A percentile compares a stretch with the other conserved stretches of the same genome.
phyloP scores from a whole-genome alignment of 2,888 invertebrate species.

The Pachymerium ferrugineum region DNA sequence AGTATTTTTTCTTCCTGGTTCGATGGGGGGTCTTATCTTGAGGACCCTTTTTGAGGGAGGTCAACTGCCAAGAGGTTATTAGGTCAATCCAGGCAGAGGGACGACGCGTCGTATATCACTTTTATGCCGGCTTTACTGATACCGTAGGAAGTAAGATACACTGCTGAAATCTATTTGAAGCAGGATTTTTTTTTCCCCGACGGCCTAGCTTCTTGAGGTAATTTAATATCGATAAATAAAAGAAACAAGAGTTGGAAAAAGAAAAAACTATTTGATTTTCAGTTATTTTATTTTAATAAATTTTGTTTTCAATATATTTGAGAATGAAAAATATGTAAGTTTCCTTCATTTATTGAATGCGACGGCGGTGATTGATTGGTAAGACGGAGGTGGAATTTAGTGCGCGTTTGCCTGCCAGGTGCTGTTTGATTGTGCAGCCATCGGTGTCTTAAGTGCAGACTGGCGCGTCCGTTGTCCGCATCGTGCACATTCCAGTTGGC shows the following conservation, averaged over 20 bases:
- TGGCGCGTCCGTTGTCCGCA: constrained; percentile 24
- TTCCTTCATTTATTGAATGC: background rate
- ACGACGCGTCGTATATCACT: constrained; percentile 15
- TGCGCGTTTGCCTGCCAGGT: constrained; percentile 19
- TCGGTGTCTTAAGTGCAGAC: constrained; percentile 27
- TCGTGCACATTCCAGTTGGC: constrained; percentile 24
- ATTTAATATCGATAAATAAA: background rate
- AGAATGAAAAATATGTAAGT: too few relatives aligned
- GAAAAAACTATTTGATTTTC: too few relatives aligned
- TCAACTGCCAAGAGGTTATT: constrained; percentile 27
- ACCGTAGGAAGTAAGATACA: constrained; percentile 2
- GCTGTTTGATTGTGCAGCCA: constrained; percentile 22
- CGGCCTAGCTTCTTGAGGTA: background rate
- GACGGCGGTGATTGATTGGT: background rate
- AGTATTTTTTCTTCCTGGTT: background rate
- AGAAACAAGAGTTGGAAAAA: background rate
- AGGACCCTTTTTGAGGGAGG: background rate
- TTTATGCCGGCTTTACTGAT: constrained; percentile 6
- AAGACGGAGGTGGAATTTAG: background rate
- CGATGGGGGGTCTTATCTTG: background rate
- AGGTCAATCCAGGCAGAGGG: constrained; percentile 22
- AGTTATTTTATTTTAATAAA: too few relatives aligned
- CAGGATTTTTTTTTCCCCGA: background rate
- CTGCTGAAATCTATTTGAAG: constrained; percentile 15
- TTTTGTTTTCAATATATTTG: too few relatives aligned